Evolutionary conservation across 2,113 vertebrate genomes (phyloP).

Genomic region (Entomyzon cyanotis): DNA sequence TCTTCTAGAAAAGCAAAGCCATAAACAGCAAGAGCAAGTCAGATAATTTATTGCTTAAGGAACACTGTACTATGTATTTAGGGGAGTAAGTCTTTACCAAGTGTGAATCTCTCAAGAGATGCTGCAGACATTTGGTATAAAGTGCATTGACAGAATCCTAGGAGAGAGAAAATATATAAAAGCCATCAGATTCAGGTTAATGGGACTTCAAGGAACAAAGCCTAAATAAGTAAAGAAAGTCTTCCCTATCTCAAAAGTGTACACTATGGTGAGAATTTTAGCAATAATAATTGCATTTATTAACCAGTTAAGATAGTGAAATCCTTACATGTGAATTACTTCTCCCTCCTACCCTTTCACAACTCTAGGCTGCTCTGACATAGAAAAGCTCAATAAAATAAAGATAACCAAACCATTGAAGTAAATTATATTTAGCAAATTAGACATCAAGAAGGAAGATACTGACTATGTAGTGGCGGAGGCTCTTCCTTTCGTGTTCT

Average conservation of each 20-base stretch:
- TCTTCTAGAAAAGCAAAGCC: conserved; percentile 77
- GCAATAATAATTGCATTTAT: background rate
- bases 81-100: conserved; percentile 80
- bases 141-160: conserved; percentile 92
- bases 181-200: background rate
- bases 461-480: conserved; percentile 93
- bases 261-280: background rate
- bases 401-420: background rate
- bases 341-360: background rate
- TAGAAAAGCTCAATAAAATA: background rate
- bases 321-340: background rate
- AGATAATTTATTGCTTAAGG: background rate
- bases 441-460: background rate
- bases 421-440: background rate
- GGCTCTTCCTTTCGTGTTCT: conserved; percentile 89
- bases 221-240: background rate
- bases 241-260: background rate
- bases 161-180: background rate
- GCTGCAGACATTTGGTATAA: conserved; percentile 96
- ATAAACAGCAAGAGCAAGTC: conserved; percentile 10
- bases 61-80: background rate
- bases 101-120: conserved; percentile 90
- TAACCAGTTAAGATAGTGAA: background rate
- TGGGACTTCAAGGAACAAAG: background rate
- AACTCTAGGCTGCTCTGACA: background rate